Evolutionary conservation across 1,140 invertebrate species (phyloP).

Genomic region (Paracyclopina nana): DNA sequence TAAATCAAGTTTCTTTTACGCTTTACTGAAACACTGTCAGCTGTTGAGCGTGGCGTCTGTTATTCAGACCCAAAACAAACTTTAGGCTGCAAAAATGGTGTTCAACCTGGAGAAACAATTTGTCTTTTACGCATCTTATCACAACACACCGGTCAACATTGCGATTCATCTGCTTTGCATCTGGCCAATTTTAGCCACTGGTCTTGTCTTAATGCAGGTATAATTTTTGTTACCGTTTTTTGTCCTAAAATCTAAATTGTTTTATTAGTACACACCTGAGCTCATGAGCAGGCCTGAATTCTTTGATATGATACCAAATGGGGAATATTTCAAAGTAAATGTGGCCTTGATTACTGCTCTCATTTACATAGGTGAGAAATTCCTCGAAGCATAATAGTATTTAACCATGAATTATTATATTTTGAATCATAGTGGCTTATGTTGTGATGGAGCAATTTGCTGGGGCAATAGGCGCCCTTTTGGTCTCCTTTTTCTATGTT

Average conservation of each 20-base stretch:
- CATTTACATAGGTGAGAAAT: constrained; percentile 18
- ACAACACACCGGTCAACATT: constrained; percentile 20
- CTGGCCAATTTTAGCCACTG: constrained; percentile 21
- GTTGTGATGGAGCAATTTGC: constrained; percentile 17
- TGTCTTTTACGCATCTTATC: constrained; percentile 22
- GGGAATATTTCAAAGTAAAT: too few species aligned
- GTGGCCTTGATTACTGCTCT: constrained; percentile 17
- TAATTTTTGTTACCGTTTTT: constrained; percentile 5
- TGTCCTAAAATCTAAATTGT: not conserved
- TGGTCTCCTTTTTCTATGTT: constrained; percentile 17
- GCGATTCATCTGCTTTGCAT: constrained; percentile 22
- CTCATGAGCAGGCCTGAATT: not conserved
- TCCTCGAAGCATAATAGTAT: constrained; percentile 20
- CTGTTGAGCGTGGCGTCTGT: too few species aligned
- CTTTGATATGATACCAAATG: not conserved
- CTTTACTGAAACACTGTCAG: too few species aligned
- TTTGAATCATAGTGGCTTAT: not conserved
- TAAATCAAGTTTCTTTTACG: too few species aligned
- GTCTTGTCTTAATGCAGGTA: constrained; percentile 19
- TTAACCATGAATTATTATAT: not conserved
- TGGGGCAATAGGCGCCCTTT: constrained; percentile 18
- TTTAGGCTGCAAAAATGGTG: not conserved
- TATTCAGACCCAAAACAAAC: too few species aligned
- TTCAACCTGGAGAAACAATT: constrained; percentile 17
- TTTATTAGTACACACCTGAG: not conserved